Base-by-base conservation (phyloP, 2,888 invertebrate genomes). In the Phaonia tiefii region DNA sequence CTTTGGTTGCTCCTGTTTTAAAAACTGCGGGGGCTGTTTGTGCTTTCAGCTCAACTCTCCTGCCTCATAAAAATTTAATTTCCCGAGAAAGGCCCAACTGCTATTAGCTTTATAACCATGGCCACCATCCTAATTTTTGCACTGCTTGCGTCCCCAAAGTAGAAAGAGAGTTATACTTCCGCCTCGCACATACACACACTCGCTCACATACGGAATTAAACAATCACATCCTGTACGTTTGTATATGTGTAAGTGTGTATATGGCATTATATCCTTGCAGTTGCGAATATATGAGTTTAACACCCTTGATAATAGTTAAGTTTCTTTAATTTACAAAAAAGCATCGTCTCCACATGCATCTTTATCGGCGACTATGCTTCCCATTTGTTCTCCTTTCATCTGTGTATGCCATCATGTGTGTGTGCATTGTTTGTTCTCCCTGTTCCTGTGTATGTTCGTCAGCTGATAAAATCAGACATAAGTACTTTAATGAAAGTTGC, bases 401-500 rank as follows among this genome's bases (percentile, higher is more conserved):
- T 42, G 15, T 26, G 26, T 51, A 44, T 60, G 39, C 37, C n/a
- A n/a, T 51, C 7, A 39, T 31, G 15, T 15, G n/a, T 63, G 42
- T 13, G 39, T 25, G 63, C 46, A 67, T n/a, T n/a, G n/a, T n/a
- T n/a, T n/a, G n/a, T n/a, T n/a, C n/a, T n/a, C n/a, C n/a, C n/a
- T 42, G 71, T 72, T 67, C 26, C 44, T 37, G 51, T 51, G 17
- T 69, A 26, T 63, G 37, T 10, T 44, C 25, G 39, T n/a, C 8
- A 20, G 39, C 46, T 51, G 74, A 77, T 77, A 80, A 77, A 77
- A 80, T 80, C 80, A 67, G 74, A 74, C 70, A 56, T 80, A 80
- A 77, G 80, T 77, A 70, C 73, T 80, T 76, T 74, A 80, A 80
- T 76, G 76, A 80, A 80, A 74, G 70, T 80, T 77, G 58, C 77